Evolutionary conservation across 2,797 vertebrate species (phyloP).

Genomic region (Pogonophryne albipinna): DNA sequence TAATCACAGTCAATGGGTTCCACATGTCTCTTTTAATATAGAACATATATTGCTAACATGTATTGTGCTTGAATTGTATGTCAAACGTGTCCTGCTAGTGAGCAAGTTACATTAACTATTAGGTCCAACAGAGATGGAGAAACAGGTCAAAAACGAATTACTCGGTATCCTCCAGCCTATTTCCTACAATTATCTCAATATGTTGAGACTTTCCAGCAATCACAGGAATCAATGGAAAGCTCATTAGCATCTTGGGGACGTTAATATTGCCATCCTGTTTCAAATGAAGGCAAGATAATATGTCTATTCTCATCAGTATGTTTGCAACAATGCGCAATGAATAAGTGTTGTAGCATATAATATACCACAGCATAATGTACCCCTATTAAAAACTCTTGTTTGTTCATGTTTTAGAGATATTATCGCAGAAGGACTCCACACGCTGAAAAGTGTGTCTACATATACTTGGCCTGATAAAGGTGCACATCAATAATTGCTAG

Average conservation of each 20-base stretch:
- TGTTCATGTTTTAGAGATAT: background rate
- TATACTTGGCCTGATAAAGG: background rate
- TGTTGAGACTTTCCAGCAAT: conserved; percentile 34
- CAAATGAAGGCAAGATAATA: background rate
- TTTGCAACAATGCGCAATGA: background rate
- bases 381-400: background rate
- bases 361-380: background rate
- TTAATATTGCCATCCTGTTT: conserved; percentile 30
- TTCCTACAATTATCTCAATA: conserved; percentile 45
- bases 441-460: background rate
- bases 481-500: background rate
- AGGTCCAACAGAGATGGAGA: background rate
- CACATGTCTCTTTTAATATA: background rate
- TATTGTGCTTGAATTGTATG: background rate
- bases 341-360: background rate
- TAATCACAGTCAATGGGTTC: conserved; percentile 33
- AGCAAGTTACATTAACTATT: background rate
- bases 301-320: background rate
- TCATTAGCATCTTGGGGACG: conserved; percentile 29
- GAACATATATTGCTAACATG: background rate
- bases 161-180: conserved; percentile 13
- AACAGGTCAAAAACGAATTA: background rate
- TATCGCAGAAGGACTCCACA: background rate
- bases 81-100: background rate
- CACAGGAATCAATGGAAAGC: conserved; percentile 48